Percentiles rank a stretch among this genome's conserved stretches.
Conservation (phyloP, 2,113 vertebrate species). For the Festucalex cinctus region DNA sequence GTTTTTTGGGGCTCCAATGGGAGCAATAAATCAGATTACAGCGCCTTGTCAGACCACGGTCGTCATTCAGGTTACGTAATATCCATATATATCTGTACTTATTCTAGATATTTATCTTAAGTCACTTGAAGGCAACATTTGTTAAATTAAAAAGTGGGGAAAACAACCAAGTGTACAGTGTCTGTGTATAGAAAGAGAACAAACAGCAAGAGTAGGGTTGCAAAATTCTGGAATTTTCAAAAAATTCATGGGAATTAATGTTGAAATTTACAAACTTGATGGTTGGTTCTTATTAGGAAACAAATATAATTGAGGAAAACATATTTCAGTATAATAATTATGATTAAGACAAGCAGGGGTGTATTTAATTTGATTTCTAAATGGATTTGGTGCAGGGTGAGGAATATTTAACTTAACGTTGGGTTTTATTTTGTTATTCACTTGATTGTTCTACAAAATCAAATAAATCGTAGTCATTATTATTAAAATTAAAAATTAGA, state of each 20-base stretch:
- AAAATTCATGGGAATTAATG: not conserved
- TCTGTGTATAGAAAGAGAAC: not conserved
- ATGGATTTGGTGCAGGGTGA: not conserved
- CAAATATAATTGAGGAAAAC: not conserved
- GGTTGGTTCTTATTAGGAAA: not conserved
- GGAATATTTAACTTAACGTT: not conserved
- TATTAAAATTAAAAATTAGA: not conserved
- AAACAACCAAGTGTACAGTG: not conserved
- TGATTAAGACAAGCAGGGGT: not conserved
- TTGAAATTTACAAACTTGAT: not conserved
- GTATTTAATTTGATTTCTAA: not conserved
- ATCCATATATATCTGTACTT: constrained; percentile 32
- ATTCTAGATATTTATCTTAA: constrained; percentile 43
- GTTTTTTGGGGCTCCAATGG: constrained; percentile 65
- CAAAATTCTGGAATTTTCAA: not conserved
- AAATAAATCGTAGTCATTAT: not conserved
- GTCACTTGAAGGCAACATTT: constrained; percentile 72
- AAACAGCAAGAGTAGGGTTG: not conserved
- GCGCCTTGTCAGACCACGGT: constrained; percentile 71
- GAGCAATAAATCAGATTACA: constrained; percentile 70
- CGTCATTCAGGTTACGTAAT: constrained; percentile 73
- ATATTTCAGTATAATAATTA: not conserved
- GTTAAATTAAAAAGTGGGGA: constrained; percentile 49
- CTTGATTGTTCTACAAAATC: not conserved
- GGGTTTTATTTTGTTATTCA: too few relatives aligned